A percentile compares a stretch with the other conserved stretches of the same genome.
phyloP scores from a whole-genome alignment of 2,797 vertebrate species.

The Chaenodraco wilsoni region DNA sequence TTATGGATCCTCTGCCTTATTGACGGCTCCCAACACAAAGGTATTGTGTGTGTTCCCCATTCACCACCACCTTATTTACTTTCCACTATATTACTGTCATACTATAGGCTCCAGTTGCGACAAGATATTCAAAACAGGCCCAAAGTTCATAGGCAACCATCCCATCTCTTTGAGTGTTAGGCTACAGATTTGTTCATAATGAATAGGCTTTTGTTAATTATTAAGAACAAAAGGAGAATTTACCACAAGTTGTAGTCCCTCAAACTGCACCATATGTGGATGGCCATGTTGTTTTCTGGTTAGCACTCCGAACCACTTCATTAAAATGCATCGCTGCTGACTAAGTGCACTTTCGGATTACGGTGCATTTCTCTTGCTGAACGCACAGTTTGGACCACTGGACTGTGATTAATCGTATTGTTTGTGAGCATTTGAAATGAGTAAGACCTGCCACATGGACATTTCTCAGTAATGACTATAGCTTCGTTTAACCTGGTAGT shows the following conservation, averaged over 20 bases:
- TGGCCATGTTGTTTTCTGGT: slow-evolving; percentile 42
- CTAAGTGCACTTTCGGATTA: slow-evolving; percentile 52
- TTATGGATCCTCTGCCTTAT: slow-evolving; percentile 65
- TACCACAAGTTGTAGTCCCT: slow-evolving; percentile 47
- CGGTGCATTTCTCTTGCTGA: slow-evolving; percentile 33
- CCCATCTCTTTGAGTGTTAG: slow-evolving; percentile 63
- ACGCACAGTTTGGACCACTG: slow-evolving; percentile 25
- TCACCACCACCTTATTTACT: slow-evolving; percentile 62
- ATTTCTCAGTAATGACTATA: slow-evolving; percentile 25
- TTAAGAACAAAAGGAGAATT: slow-evolving; percentile 71
- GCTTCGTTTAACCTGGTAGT: slow-evolving; percentile 19
- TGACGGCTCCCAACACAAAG: slow-evolving; percentile 68
- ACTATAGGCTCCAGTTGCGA: slow-evolving; percentile 56
- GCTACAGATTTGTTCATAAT: slow-evolving; percentile 79
- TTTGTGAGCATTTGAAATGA: slow-evolving; percentile 62
- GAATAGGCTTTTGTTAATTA: slow-evolving; percentile 78
- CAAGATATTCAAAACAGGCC: slow-evolving; percentile 60
- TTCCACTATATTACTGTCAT: slow-evolving; percentile 50
- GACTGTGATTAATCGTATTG: slow-evolving; percentile 53
- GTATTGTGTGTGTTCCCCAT: slow-evolving; percentile 36
- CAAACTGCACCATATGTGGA: slow-evolving; percentile 41
- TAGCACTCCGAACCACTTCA: slow-evolving; percentile 55
- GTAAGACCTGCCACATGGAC: slow-evolving; percentile 33
- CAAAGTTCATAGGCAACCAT: slow-evolving; percentile 75
- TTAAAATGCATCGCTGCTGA: slow-evolving; percentile 66